Percentiles rank a stretch among this genome's conserved stretches.
phyloP scores from a whole-genome alignment of 2,797 vertebrate genomes.

The Crax fasciolata region DNA sequence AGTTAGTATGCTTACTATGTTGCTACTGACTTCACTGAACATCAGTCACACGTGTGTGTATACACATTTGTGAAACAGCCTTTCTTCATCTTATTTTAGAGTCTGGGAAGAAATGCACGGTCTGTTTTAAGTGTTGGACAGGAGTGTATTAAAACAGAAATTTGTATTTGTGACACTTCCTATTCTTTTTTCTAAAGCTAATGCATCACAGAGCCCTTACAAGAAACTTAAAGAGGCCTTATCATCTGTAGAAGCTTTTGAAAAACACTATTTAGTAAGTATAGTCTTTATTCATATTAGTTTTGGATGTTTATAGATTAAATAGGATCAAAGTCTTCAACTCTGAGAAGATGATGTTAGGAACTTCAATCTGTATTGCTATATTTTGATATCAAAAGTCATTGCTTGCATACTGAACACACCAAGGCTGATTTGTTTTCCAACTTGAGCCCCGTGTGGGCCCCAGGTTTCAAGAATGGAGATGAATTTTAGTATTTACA shows the following conservation, averaged over 20 bases:
- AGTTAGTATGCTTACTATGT: background rate
- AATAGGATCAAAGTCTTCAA: background rate
- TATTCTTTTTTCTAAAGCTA: constrained; percentile 83
- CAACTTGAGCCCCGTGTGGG: background rate
- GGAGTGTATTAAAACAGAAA: background rate
- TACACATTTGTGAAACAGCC: background rate
- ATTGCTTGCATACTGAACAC: background rate
- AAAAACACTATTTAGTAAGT: constrained; percentile 97
- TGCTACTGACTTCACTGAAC: background rate
- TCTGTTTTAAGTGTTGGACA: background rate
- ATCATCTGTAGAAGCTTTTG: constrained; percentile 96
- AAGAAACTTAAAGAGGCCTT: constrained; percentile 98
- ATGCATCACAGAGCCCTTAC: constrained; percentile 95
- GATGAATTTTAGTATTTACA: background rate
- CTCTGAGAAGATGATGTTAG: background rate
- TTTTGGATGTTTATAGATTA: background rate
- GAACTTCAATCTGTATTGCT: background rate
- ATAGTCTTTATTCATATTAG: background rate
- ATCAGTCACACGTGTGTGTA: background rate
- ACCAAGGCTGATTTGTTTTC: background rate
- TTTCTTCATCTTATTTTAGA: background rate
- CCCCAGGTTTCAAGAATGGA: background rate
- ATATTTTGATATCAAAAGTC: background rate
- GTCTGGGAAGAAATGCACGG: background rate
- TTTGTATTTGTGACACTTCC: background rate